phyloP scores from a whole-genome alignment of 2,113 vertebrate genomes.

The Peromyscus polionotus region DNA sequence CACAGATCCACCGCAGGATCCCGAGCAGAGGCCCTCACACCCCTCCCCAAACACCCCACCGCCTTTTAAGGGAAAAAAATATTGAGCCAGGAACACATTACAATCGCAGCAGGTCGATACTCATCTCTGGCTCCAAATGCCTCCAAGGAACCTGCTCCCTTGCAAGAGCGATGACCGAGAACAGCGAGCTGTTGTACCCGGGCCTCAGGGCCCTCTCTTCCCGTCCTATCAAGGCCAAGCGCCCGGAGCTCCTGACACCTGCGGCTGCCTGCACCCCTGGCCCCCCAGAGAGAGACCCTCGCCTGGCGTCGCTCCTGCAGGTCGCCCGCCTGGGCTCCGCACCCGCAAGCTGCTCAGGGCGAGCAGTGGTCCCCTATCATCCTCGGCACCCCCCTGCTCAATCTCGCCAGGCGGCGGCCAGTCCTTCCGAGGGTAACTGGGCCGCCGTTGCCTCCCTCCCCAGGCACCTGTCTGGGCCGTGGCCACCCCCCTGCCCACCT shows the following conservation, averaged over 20 bases:
- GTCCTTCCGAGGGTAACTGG: background rate
- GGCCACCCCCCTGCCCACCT: conserved; percentile 15
- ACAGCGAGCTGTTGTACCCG: background rate
- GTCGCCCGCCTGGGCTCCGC: background rate
- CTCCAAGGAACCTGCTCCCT: conserved; percentile 63
- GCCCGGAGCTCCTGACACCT: background rate
- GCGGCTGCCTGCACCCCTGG: background rate
- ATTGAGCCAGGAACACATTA: conserved; percentile 65
- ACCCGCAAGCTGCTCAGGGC: background rate
- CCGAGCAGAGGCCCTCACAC: conserved; percentile 27
- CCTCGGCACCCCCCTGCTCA: conserved; percentile 1
- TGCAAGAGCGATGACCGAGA: conserved; percentile 58
- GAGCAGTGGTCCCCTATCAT: background rate
- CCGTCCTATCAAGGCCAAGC: conserved; percentile 11
- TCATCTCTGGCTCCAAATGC: conserved; percentile 65
- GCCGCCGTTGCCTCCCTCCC: background rate
- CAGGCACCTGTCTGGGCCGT: conserved; percentile 48
- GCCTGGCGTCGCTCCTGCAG: conserved; percentile 1
- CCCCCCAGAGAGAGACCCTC: background rate
- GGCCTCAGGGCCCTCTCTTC: conserved; percentile 50
- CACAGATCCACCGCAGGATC: conserved; percentile 27
- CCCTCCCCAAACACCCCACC: conserved; percentile 62
- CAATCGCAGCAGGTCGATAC: conserved; percentile 69
- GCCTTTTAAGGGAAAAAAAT: conserved; percentile 80
- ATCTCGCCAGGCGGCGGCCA: background rate